These are phyloP conservation scores for Stegostoma tigrinum DNA, from an alignment of 2,113 vertebrate species.

Conservation along the genomic window DNA sequence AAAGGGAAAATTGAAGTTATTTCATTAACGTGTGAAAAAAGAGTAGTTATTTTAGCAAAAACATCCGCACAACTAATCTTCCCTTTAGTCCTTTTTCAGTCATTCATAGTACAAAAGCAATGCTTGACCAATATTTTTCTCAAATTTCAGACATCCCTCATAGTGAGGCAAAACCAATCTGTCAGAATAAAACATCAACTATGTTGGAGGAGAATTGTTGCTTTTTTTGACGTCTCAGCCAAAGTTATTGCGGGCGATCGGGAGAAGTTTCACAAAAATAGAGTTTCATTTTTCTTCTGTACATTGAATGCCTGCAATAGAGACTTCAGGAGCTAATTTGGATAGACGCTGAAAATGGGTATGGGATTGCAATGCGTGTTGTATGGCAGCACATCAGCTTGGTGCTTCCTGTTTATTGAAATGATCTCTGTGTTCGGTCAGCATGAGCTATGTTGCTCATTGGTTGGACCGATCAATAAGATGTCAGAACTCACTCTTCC, in stretches of 20 bases:
- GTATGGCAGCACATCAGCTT: not conserved
- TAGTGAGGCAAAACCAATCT: not conserved
- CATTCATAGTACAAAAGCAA: not conserved
- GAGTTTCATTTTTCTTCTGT: not conserved
- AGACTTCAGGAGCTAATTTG: not conserved
- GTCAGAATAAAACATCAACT: not conserved
- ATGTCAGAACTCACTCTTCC: not conserved
- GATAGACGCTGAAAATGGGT: too few relatives aligned
- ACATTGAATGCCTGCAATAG: not conserved
- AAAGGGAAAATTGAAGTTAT: not conserved
- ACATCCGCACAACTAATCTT: too few relatives aligned
- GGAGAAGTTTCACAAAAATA: not conserved
- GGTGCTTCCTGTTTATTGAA: not conserved
- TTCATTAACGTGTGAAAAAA: not conserved
- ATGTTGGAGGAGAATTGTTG: not conserved
- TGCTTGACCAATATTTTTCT: not conserved
- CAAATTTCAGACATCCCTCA: not conserved
- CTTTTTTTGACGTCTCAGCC: not conserved
- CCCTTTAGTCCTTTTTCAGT: not conserved
- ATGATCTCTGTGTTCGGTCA: not conserved
- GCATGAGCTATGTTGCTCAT: not conserved
- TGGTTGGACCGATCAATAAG: not conserved
- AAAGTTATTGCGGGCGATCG: not conserved
- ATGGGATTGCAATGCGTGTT: not conserved
- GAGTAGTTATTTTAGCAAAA: not conserved